Evolutionary conservation across 2,888 invertebrate species (phyloP), one percentile per base, ranked within the genome.

Genomic region (Drosophila ustulata): DNA sequence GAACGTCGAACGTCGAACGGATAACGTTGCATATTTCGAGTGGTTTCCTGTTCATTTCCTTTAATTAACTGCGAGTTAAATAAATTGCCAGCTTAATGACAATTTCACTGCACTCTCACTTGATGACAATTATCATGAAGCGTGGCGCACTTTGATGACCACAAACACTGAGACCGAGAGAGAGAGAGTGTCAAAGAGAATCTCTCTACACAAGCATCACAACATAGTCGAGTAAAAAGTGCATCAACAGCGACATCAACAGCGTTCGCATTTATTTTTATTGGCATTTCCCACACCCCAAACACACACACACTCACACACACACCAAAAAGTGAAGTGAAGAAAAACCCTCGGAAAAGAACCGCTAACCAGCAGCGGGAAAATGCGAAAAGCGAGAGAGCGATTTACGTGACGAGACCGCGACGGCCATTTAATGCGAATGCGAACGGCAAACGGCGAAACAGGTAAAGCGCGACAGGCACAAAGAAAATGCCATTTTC

Each of bases 401-500:
- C 78, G 87, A 83, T 83, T 82, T 84, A 84, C 75, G 82, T 81
- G 87, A 84, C 78, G 72, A 71, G 84, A 87, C 84, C 84, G 67
- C 82, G 71, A 66, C 69, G 84, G 69, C 71, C 87, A 82, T 87
- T 84, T 82, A 81, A 83, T 78, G 87, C 74, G 67, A 46, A 53
- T 8, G 32, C 30, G 39, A 41, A 41, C 18, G 9, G 5, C 13
- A 11, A n/a, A 49, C 2, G 18, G 18, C 59, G 68, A 71, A 73
- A 61, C 76, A n/a, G 69, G 79, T 76, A 87, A 81, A 80, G 66
- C 70, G 70, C 75, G 71, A 58, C 53, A 68, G 64, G 62, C 80
- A 85, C 86, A 88, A 86, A 88, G 83, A 71, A 79, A 82, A 76
- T 78, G 80, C 75, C 83, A 88, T 88, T 88, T 83, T 82, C 88